Conservation (phyloP, 2,888 invertebrate genomes). For the Priapulus caudatus region DNA sequence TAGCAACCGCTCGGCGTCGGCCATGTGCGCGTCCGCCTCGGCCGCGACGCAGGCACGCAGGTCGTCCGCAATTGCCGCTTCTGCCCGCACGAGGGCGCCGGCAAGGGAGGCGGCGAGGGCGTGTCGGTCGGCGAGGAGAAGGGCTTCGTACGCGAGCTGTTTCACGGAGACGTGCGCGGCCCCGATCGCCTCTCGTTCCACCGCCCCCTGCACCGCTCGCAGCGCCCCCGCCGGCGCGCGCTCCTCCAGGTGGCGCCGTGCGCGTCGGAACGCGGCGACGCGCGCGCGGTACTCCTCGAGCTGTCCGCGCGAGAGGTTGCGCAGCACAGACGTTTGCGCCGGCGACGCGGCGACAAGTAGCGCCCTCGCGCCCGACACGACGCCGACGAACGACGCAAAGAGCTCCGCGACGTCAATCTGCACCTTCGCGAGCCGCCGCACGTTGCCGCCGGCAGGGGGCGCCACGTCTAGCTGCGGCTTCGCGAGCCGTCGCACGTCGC, state of each 20-base stretch:
- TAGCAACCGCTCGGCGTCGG: background rate
- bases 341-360: background rate
- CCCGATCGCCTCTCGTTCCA: background rate
- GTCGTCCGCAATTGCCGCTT: background rate
- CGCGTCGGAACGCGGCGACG: background rate
- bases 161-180: background rate
- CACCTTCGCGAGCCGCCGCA: background rate
- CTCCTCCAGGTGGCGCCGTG: slow-evolving; percentile 1
- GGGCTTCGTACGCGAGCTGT: background rate
- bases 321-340: background rate
- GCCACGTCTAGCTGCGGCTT: background rate
- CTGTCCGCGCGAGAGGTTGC: background rate
- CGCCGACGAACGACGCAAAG: background rate
- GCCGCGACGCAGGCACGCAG: no score
- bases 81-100: background rate
- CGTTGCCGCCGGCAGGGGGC: background rate
- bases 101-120: background rate
- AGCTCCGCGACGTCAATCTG: background rate
- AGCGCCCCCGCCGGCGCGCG: background rate
- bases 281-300: background rate
- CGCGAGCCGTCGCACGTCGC: background rate
- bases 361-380: background rate
- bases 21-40: background rate
- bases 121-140: background rate
- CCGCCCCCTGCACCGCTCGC: background rate